Conservation (phyloP, 2,113 vertebrate genomes). For the Vireo altiloquus region DNA sequence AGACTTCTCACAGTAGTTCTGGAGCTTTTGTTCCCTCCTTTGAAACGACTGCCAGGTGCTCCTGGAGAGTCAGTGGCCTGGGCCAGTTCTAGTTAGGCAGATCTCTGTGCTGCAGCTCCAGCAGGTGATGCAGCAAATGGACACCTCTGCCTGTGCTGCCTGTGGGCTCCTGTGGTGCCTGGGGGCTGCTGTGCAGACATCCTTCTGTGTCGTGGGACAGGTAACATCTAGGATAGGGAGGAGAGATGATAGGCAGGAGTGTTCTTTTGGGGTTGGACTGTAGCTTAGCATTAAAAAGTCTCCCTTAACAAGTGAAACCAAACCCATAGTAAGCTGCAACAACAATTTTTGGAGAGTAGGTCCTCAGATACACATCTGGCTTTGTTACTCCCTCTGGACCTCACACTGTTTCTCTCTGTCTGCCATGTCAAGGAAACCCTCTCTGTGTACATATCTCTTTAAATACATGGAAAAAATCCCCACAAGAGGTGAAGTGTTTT, state of each 20-base stretch:
- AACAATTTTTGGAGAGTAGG: neutral
- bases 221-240: neutral
- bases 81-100: neutral
- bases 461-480: neutral
- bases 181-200: neutral
- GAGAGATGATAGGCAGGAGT: neutral
- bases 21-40: neutral
- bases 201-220: neutral
- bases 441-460: neutral
- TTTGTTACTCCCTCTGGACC: neutral
- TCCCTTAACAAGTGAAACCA: neutral
- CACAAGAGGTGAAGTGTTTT: neutral
- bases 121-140: neutral
- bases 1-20: neutral
- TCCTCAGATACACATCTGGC: rapidly evolving
- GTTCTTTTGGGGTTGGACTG: neutral
- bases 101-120: neutral
- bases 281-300: neutral
- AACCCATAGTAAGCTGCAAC: neutral
- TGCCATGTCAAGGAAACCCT: neutral
- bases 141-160: neutral
- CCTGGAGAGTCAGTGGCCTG: neutral
- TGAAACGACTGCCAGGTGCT: neutral
- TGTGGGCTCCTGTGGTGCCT: rapidly evolving
- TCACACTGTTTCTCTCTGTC: neutral